Evolutionary conservation across 2,113 vertebrate species (phyloP), one percentile per base, ranked within the genome.

Genomic region (Falco punctatus): DNA sequence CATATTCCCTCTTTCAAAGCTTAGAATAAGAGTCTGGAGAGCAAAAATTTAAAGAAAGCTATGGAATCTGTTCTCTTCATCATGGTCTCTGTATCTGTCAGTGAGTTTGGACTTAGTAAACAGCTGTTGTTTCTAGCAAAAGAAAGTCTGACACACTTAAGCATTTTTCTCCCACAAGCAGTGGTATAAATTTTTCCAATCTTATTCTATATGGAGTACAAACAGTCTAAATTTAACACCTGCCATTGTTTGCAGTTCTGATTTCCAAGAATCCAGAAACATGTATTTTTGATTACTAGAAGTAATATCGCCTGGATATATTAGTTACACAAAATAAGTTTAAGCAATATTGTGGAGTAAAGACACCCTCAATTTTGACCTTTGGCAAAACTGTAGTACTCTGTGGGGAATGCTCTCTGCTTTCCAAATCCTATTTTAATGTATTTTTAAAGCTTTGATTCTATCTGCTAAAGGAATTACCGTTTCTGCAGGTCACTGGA

Each of bases 361-460:
- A 93, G 54, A 40, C 65, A 77, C 16, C 9, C 20, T 92, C 85
- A 81, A 77, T 94, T 90, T 90, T 88, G 84, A 92, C 81, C 75
- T 86, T 94, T 87, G 44, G 65, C 1, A 8, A 73, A 92, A 75
- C 7, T 55, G 15, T 64, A 48, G 13, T 88, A 44, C 15, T 83
- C 44, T n/a, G 3, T 48, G 6, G 40, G 44, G 19, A 91, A 72
- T 81, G 79, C 40, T 8, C 13, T 86, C 54, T 95, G n/a, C 40
- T 72, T 84, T 92, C 52, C 26, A 93, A 81, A 86, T 93, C 62
- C 46, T 89, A 5, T 65, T 95, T 85, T 88, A 94, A 92, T 96
- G 21, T 12, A 40, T 57, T 54, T 55, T 19, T 5, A 52, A 83
- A 74, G 32, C 59, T 89, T 96, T 70, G 32, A 28, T 88, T 32